phyloP scores from a whole-genome alignment of 2,888 invertebrate species.

The Thereva nobilitata region DNA sequence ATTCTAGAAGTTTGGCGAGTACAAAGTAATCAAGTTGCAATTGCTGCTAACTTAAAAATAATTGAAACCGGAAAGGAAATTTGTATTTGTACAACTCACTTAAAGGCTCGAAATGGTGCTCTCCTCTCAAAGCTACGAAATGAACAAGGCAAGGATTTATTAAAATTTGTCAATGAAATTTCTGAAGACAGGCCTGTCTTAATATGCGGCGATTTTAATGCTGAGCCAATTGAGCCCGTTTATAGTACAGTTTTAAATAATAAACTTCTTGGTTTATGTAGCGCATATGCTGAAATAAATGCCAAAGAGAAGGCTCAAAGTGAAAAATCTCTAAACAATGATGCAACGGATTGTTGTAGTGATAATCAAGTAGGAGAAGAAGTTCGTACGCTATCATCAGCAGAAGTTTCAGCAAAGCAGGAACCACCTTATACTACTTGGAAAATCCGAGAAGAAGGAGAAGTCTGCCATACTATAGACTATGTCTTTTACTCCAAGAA shows the following conservation, averaged over 20 bases:
- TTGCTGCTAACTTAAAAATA: conserved; percentile 63
- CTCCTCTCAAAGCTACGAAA: conserved; percentile 69
- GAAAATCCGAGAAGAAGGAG: conserved; percentile 73
- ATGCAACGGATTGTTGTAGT: background rate
- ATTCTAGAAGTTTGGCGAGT: conserved; percentile 73
- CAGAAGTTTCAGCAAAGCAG: conserved; percentile 54
- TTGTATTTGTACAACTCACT: conserved; percentile 71
- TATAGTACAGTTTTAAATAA: conserved; percentile 64
- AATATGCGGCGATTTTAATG: conserved; percentile 77
- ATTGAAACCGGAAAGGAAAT: conserved; percentile 64
- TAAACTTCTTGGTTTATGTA: conserved; percentile 57
- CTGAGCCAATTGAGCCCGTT: conserved; percentile 72
- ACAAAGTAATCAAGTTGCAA: conserved; percentile 73
- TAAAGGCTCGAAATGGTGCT: conserved; percentile 73
- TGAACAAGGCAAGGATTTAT: conserved; percentile 71
- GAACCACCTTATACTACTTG: conserved; percentile 78
- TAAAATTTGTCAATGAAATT: conserved; percentile 62
- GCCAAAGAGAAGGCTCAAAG: conserved; percentile 14
- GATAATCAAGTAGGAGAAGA: background rate
- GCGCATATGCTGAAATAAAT: conserved; percentile 62
- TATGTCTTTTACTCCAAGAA: conserved; percentile 70
- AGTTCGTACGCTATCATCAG: conserved; percentile 24
- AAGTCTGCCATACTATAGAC: conserved; percentile 74
- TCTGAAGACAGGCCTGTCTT: conserved; percentile 63
- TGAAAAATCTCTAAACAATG: conserved; percentile 39